Percentiles rank a stretch among this genome's conserved stretches.
Conservation (phyloP, 2,113 vertebrate genomes). For the Gallinago undulata region DNA sequence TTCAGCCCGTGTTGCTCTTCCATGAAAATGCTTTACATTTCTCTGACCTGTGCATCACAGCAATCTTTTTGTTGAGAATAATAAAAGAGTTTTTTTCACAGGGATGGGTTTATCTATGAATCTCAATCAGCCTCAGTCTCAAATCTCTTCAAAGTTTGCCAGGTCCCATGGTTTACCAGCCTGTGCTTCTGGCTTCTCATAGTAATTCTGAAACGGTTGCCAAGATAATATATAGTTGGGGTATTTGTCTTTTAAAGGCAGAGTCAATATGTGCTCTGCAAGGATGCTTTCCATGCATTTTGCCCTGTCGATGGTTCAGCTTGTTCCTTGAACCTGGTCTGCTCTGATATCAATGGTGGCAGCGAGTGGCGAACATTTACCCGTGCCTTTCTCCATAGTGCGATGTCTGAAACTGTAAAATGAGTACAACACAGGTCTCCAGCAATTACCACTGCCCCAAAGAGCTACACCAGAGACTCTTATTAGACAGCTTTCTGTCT, state of each 20-base stretch:
- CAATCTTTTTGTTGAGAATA: not conserved
- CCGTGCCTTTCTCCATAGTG: not conserved
- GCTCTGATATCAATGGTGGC: not conserved
- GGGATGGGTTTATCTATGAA: not conserved
- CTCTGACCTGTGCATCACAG: not conserved
- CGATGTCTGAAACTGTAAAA: not conserved
- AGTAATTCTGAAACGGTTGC: not conserved
- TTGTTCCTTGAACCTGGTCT: not conserved
- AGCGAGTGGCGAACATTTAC: not conserved
- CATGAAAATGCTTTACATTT: constrained; percentile 27
- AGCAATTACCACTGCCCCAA: not conserved
- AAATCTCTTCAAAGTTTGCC: not conserved
- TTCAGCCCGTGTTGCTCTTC: not conserved
- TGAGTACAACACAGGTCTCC: not conserved
- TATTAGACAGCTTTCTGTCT: not conserved
- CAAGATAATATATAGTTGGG: not conserved
- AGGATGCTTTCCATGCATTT: not conserved
- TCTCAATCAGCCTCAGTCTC: not conserved
- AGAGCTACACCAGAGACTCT: not conserved
- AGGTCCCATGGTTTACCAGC: not conserved
- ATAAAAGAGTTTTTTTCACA: not conserved
- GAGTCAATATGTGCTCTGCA: not conserved
- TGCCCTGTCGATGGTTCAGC: not conserved
- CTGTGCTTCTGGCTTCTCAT: not conserved
- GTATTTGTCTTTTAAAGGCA: not conserved